A percentile compares a stretch with the other conserved stretches of the same genome.
Conservation (phyloP, 2,888 invertebrate genomes). For the Trissoscelio sp. region DNA sequence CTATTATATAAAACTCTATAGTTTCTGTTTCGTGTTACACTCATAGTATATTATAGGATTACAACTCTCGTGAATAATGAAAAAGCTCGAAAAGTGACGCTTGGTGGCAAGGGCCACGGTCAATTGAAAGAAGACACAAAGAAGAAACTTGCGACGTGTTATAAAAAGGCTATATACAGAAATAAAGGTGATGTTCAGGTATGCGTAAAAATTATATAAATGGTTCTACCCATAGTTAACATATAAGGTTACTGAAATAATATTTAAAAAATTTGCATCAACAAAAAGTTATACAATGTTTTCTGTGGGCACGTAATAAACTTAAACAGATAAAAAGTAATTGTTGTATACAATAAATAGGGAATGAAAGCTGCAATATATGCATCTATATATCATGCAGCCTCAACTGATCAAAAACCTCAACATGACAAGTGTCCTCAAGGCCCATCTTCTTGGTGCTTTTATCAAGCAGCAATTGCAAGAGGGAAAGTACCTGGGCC, state of each 20-base stretch:
- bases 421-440: background rate
- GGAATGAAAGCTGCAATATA: slow-evolving; percentile 8
- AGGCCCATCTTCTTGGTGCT: slow-evolving; percentile 25
- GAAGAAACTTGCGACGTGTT: slow-evolving; percentile 27
- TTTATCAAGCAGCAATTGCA: slow-evolving; percentile 51
- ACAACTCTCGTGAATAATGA: background rate
- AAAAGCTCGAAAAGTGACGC: slow-evolving; percentile 37
- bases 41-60: background rate
- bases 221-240: too few relatives aligned
- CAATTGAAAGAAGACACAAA: slow-evolving; percentile 22
- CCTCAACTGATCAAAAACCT: background rate
- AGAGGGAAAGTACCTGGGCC: slow-evolving; percentile 16
- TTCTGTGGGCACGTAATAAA: too few relatives aligned
- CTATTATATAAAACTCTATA: too few relatives aligned
- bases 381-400: background rate
- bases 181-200: slow-evolving; percentile 40
- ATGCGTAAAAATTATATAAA: too few relatives aligned
- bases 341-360: too few relatives aligned
- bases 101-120: slow-evolving; percentile 36
- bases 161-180: slow-evolving; percentile 45
- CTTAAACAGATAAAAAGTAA: too few relatives aligned
- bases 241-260: too few relatives aligned
- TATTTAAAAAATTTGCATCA: too few relatives aligned
- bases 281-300: too few relatives aligned
- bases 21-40: too few relatives aligned